phyloP scores from a whole-genome alignment of 2,113 vertebrate species.

The Scophthalmus maximus region DNA sequence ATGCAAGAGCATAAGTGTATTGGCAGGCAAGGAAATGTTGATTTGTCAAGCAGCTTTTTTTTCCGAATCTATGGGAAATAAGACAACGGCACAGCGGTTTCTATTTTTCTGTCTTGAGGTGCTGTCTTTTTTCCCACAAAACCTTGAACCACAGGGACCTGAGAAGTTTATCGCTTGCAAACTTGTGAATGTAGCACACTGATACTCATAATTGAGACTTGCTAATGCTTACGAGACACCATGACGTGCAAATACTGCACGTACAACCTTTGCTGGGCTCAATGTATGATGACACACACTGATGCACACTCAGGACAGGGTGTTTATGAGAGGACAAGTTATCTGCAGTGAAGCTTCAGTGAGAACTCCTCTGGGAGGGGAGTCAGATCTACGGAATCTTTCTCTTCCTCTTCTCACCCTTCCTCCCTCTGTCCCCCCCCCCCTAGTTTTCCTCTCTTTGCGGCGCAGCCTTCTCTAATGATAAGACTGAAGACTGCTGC shows the following conservation, averaged over 20 bases:
- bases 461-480: slow-evolving; percentile 16
- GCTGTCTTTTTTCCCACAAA: no score
- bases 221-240: no score
- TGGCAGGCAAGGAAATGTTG: slow-evolving; percentile 35
- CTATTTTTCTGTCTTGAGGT: slow-evolving; percentile 6
- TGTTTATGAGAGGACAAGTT: slow-evolving; percentile 37
- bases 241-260: not conserved
- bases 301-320: not conserved
- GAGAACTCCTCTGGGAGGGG: slow-evolving; percentile 32
- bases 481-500: slow-evolving; percentile 20
- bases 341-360: slow-evolving; percentile 8
- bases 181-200: not conserved
- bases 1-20: slow-evolving; percentile 37
- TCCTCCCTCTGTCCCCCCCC: no score
- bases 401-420: slow-evolving; percentile 38
- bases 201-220: no score
- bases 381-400: slow-evolving; percentile 22
- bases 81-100: slow-evolving; percentile 2
- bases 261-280: not conserved
- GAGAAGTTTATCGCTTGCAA: not conserved
- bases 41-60: slow-evolving; percentile 42
- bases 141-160: not conserved
- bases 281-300: not conserved
- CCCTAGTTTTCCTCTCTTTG: slow-evolving; percentile 26
- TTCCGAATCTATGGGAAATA: slow-evolving; percentile 9